Conservation (phyloP, 2,888 invertebrate genomes). For the Sinohyriopsis cumingii region DNA sequence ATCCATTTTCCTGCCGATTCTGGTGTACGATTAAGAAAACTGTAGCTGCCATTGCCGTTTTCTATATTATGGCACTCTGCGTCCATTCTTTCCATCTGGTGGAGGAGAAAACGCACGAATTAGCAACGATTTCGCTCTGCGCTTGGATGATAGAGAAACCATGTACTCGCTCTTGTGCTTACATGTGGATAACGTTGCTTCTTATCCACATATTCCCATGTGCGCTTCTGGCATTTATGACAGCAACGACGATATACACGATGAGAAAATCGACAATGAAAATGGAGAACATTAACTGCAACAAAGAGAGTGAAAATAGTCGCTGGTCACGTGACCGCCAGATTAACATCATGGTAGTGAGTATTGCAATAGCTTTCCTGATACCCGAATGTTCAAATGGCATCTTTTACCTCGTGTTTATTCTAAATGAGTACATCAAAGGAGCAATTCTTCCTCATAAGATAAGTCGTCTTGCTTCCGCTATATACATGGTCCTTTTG, state of each 20-base stretch:
- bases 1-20: constrained; percentile 38
- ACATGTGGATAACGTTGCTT: constrained; percentile 25
- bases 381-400: constrained; percentile 32
- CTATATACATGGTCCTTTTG: constrained; percentile 20
- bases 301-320: not conserved
- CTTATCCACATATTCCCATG: constrained; percentile 26
- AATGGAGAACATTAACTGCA: constrained; percentile 14
- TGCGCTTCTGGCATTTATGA: constrained; percentile 16
- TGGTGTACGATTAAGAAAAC: constrained; percentile 43
- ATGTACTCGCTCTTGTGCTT: constrained; percentile 25
- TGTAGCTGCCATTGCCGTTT: constrained; percentile 21
- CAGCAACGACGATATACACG: constrained; percentile 16
- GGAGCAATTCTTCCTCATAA: not conserved
- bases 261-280: constrained; percentile 15
- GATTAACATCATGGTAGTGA: constrained; percentile 24
- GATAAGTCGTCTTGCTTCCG: constrained; percentile 15
- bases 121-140: not conserved
- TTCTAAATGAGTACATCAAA: constrained; percentile 4
- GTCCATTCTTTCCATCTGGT: constrained; percentile 32
- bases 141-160: constrained; percentile 22
- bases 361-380: constrained; percentile 26
- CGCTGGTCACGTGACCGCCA: constrained; percentile 24
- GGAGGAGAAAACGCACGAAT: constrained; percentile 11
- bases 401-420: constrained; percentile 17
- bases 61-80: constrained; percentile 27